Percentiles rank a stretch among this genome's conserved stretches.
These are phyloP conservation scores for Cheilosia pagana DNA, from an alignment of 2,888 invertebrate genomes.

Conservation along the genomic window DNA sequence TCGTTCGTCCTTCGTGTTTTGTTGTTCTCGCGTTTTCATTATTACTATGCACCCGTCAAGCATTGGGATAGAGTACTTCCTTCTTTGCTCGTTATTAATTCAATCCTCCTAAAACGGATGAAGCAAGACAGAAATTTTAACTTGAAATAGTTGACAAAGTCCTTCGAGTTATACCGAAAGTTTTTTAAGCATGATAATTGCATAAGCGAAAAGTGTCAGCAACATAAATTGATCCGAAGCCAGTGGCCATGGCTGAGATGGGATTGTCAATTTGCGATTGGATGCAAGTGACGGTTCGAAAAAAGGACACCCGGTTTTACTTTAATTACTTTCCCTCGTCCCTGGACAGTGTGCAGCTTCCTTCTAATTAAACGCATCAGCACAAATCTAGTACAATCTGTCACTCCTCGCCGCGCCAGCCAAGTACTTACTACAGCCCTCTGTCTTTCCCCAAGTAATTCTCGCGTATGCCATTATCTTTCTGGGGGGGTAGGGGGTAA, in stretches of 20 bases:
- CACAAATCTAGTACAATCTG: constrained; percentile 3
- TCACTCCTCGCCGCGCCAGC: constrained; percentile 40
- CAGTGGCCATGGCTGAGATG: constrained; percentile 31
- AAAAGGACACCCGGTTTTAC: background rate
- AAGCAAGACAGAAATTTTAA: constrained; percentile 48
- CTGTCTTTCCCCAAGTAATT: constrained; percentile 52
- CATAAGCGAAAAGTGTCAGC: constrained; percentile 54
- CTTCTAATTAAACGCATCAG: constrained; percentile 46
- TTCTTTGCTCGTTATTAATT: constrained; percentile 46
- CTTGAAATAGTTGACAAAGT: constrained; percentile 48
- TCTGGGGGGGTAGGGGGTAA: constrained; percentile 42
- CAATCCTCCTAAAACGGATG: constrained; percentile 46
- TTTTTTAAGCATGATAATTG: constrained; percentile 56
- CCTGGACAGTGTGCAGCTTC: background rate
- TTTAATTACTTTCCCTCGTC: constrained; percentile 3
- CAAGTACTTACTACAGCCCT: constrained; percentile 17
- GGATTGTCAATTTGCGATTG: constrained; percentile 25
- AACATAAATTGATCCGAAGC: constrained; percentile 54
- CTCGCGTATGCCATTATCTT: constrained; percentile 61
- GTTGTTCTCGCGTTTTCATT: constrained; percentile 56
- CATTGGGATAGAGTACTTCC: background rate
- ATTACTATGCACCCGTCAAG: constrained; percentile 25
- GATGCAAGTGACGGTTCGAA: constrained; percentile 1
- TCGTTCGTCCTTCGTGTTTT: constrained; percentile 39
- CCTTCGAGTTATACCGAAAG: background rate